phyloP scores from a whole-genome alignment of 1,140 invertebrate species.

The Chironomus tepperi region DNA sequence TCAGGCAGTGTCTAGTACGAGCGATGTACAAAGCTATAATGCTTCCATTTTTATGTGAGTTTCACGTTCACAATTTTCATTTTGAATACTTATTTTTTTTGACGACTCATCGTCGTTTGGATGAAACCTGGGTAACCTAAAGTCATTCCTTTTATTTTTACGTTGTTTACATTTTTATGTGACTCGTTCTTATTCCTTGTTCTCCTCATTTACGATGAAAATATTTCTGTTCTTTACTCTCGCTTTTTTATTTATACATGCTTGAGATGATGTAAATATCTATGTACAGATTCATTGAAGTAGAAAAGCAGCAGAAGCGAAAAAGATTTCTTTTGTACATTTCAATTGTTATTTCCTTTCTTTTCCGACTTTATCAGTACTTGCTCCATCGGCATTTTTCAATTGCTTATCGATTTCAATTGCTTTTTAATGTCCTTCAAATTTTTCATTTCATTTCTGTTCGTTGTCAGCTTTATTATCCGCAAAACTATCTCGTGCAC shows the following conservation, averaged over 20 bases:
- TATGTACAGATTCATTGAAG: too few species aligned
- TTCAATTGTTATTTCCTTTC: neutral
- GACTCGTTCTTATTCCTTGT: neutral
- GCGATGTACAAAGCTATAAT: neutral
- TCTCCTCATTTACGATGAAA: neutral
- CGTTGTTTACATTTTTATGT: constrained; percentile 20
- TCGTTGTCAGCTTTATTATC: neutral
- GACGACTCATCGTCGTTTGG: neutral
- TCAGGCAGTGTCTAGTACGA: neutral
- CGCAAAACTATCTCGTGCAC: constrained; percentile 6
- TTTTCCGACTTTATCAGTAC: neutral
- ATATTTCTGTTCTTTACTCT: too few species aligned
- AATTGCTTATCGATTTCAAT: constrained; percentile 1
- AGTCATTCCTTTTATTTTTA: neutral
- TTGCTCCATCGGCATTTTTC: neutral
- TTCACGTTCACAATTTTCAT: neutral
- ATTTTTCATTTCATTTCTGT: neutral
- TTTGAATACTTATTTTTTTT: neutral
- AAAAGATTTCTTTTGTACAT: too few species aligned
- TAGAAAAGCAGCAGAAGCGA: too few species aligned
- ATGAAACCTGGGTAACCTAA: neutral
- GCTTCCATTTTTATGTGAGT: neutral
- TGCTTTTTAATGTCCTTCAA: neutral
- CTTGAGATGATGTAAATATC: too few species aligned
- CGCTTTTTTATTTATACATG: too few species aligned